Evolutionary conservation across 1,140 invertebrate species (phyloP).

Genomic region (Chironomus tepperi): DNA sequence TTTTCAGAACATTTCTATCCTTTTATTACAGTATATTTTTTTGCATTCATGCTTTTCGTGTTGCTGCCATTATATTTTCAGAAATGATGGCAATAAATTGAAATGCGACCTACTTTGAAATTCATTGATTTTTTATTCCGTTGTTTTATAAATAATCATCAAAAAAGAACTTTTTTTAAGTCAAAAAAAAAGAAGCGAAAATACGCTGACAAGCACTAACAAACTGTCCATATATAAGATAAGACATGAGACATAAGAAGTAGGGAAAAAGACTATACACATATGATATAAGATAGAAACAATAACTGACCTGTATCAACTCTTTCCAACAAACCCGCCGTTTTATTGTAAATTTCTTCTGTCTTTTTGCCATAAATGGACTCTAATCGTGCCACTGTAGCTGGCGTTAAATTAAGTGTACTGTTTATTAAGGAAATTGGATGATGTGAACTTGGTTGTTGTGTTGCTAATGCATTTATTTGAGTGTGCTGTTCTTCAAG

Average conservation of each 20-base stretch:
- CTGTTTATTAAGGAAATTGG: constrained; percentile 27
- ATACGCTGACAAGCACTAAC: no score
- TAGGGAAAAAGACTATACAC: no score
- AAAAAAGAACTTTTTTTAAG: no score
- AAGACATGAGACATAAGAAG: no score
- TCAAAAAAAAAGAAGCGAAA: no score
- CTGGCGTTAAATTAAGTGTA: constrained; percentile 23
- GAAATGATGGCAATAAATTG: background rate
- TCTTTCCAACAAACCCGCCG: background rate
- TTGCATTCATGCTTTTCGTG: background rate
- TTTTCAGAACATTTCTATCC: no score
- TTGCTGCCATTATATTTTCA: background rate
- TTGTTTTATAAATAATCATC: no score
- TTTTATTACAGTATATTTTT: no score
- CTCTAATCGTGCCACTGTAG: constrained; percentile 23
- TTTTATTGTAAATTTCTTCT: constrained; percentile 25
- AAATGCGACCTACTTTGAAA: background rate
- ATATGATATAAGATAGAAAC: no score
- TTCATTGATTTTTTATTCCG: background rate
- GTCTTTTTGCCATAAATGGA: constrained; percentile 20
- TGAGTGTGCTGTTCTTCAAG: constrained; percentile 29
- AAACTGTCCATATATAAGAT: no score
- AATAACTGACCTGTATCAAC: constrained; percentile 26
- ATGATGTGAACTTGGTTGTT: background rate
- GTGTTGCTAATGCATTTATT: background rate